phyloP scores from a whole-genome alignment of 2,888 invertebrate genomes.

The Salticus scenicus region DNA sequence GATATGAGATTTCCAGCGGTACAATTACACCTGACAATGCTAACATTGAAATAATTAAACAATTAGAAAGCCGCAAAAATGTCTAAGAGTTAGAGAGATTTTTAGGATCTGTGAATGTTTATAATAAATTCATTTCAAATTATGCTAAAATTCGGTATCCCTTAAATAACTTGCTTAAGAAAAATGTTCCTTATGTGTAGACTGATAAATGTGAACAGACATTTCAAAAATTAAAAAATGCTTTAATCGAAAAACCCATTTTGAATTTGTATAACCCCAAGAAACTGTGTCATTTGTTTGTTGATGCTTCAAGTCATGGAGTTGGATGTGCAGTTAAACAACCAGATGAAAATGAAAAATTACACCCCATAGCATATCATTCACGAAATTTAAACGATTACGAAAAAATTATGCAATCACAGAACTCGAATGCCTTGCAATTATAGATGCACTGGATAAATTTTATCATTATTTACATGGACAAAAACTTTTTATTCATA shows the following conservation, averaged over 20 bases:
- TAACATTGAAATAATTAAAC: neutral
- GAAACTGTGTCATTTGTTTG: too few relatives aligned
- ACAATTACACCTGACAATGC: neutral
- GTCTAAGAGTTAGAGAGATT: neutral
- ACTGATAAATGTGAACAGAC: neutral
- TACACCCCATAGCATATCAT: neutral
- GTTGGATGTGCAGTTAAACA: too few relatives aligned
- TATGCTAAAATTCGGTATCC: neutral
- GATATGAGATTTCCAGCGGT: neutral
- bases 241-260: neutral
- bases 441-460: neutral
- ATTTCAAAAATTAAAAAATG: neutral
- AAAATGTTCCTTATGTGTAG: neutral
- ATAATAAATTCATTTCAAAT: neutral
- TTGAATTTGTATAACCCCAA: neutral
- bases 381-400: neutral
- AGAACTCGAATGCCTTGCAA: constrained; percentile 1
- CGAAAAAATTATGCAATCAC: neutral
- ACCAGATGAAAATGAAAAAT: too few relatives aligned
- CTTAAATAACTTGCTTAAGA: neutral
- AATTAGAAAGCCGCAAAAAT: neutral
- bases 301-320: too few relatives aligned
- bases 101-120: neutral
- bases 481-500: neutral
- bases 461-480: constrained; percentile 6